Base-by-base conservation (phyloP, 2,113 vertebrate genomes). In the Recurvirostra avosetta region DNA sequence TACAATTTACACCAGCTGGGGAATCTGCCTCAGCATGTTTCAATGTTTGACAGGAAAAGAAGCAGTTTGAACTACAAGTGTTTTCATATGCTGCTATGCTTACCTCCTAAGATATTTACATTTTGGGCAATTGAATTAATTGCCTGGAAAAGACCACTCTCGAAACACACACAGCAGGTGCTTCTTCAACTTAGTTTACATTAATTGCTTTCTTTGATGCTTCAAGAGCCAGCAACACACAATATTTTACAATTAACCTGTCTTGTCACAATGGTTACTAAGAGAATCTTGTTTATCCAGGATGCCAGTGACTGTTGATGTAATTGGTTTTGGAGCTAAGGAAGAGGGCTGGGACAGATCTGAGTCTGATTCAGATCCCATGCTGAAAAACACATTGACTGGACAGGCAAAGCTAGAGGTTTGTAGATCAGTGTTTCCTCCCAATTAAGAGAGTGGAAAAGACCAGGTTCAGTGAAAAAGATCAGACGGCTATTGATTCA, bases 71-170 rank as follows among this genome's bases (percentile, higher is more conserved):
- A 61, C 15, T 49, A 10, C 20, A 78, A 86, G 18, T 58, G 32
- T 65, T 96, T 94, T 83, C 32, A 29, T 75, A 49, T 43, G 49
- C 45, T 94, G 61, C 50, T 83, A 67, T 12, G 3, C 27, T 55
- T 82, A 70, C 15, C 25, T 59, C 66, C 45, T 90, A n/a, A 78
- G 56, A 95, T 87, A 84, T 93, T 96, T 97, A 96, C 77, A 81
- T 93, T 95, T 61, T 55, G 65, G 77, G 59, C 62, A 90, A 84
- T 56, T 77, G 53, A 97, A 95, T 90, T 92, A 95, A 95, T 94
- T 96, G 68, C 75, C 92, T 94, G 78, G 73, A 94, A 94, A 97
- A 86, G 55, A 67, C 72, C 88, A 85, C 53, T 73, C 72, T 96
- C 41, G 72, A 96, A 94, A 89, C 65, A 94, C 19, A 58, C 88